Conservation (phyloP, 2,113 vertebrate species). For the Halichoerus grypus region DNA sequence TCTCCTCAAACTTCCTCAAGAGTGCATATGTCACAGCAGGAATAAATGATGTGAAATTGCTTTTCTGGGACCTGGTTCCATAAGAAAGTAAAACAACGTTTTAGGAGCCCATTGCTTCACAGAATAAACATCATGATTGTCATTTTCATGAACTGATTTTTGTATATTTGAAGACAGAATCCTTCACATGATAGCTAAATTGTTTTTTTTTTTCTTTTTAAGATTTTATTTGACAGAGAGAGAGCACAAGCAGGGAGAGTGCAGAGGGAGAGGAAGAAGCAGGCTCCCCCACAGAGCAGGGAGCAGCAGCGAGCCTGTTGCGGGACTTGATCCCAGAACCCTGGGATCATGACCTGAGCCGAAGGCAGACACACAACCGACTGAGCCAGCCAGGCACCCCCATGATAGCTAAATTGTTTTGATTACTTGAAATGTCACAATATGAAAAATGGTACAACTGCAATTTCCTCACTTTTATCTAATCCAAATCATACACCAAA, state of each 20-base stretch:
- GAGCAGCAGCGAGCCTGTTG: too few species aligned
- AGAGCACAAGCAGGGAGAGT: too few species aligned
- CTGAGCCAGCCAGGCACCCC: too few species aligned
- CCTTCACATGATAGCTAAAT: neutral
- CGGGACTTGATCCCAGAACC: too few species aligned
- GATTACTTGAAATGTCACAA: slow-evolving; percentile 4
- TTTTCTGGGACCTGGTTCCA: neutral
- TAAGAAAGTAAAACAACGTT: neutral
- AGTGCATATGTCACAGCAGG: neutral
- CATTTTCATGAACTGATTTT: slow-evolving; percentile 15
- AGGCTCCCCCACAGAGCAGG: too few species aligned
- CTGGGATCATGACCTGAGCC: too few species aligned
- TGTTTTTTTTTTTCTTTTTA: neutral
- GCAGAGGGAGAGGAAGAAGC: too few species aligned
- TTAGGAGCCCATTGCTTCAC: neutral
- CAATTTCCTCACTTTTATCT: neutral
- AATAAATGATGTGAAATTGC: neutral
- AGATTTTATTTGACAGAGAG: too few species aligned
- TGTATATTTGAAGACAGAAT: slow-evolving; percentile 24
- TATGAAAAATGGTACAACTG: neutral
- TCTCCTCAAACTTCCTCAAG: neutral
- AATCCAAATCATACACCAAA: slow-evolving; percentile 2
- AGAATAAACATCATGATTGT: neutral
- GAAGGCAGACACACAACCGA: too few species aligned
- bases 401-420: slow-evolving; percentile 38